These are phyloP conservation scores for Avahi laniger DNA, from an alignment of 2,797 vertebrate species.

Conservation along the genomic window DNA sequence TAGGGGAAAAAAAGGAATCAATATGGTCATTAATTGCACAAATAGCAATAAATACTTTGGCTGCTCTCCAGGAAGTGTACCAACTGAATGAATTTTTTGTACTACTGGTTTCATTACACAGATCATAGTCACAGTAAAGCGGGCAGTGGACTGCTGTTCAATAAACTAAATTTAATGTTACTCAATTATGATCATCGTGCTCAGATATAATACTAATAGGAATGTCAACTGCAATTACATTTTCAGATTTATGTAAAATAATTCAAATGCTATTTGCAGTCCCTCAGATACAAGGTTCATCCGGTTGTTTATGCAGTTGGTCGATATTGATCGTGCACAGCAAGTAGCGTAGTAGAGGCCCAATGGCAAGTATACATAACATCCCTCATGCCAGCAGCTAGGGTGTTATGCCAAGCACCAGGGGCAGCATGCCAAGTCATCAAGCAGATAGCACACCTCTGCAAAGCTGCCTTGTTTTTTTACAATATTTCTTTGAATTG, in stretches of 20 bases:
- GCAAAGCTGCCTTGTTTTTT: conserved; percentile 58
- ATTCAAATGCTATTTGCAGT: conserved; percentile 80
- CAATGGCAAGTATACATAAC: conserved; percentile 77
- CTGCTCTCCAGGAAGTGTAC: conserved; percentile 71
- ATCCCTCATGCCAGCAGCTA: conserved; percentile 74
- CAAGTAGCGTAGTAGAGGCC: conserved; percentile 60
- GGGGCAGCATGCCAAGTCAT: conserved; percentile 81
- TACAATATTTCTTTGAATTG: conserved; percentile 69
- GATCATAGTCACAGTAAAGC: conserved; percentile 69
- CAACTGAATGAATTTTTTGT: conserved; percentile 75
- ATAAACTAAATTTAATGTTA: conserved; percentile 78
- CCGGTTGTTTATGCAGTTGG: conserved; percentile 79
- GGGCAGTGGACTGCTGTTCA: conserved; percentile 70
- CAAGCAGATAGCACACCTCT: conserved; percentile 75
- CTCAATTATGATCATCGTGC: conserved; percentile 78
- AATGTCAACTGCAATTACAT: conserved; percentile 77
- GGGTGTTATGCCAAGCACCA: conserved; percentile 77
- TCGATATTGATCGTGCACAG: conserved; percentile 76
- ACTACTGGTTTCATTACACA: conserved; percentile 73
- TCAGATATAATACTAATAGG: conserved; percentile 80
- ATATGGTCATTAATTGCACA: conserved; percentile 84
- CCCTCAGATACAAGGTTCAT: conserved; percentile 78
- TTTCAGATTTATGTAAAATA: conserved; percentile 84
- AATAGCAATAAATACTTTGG: conserved; percentile 81
- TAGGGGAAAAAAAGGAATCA: conserved; percentile 78